Conservation (phyloP, 2,888 invertebrate species). For the Pandemis corylana region DNA sequence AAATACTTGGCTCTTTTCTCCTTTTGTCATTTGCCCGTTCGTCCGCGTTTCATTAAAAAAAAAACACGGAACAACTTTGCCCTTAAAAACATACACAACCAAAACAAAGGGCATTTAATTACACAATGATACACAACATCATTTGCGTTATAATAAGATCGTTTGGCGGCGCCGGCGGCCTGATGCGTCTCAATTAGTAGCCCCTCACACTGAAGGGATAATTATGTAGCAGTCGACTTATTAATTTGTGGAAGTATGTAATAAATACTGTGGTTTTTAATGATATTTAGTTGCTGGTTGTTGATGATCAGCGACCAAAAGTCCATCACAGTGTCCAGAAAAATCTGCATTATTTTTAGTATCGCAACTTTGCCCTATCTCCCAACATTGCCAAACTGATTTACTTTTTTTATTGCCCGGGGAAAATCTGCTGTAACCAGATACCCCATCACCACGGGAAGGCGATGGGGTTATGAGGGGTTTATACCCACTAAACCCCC, state of each 20-base stretch:
- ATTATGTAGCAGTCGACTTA: slow-evolving; percentile 3
- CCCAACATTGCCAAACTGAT: too few relatives aligned
- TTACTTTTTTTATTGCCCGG: too few relatives aligned
- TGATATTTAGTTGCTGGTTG: background rate
- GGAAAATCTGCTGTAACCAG: too few relatives aligned
- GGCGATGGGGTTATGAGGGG: too few relatives aligned
- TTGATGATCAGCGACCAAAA: background rate
- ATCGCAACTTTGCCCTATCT: too few relatives aligned
- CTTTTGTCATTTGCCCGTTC: too few relatives aligned
- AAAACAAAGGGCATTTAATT: slow-evolving; percentile 4
- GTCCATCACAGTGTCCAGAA: too few relatives aligned
- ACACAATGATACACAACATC: slow-evolving; percentile 7
- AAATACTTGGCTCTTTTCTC: too few relatives aligned
- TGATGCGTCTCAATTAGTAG: slow-evolving; percentile 9
- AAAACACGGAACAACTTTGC: background rate
- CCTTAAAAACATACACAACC: background rate
- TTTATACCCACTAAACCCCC: too few relatives aligned
- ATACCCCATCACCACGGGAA: too few relatives aligned
- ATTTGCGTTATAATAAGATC: slow-evolving; percentile 6
- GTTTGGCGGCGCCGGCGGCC: slow-evolving; percentile 18
- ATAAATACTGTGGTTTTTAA: background rate
- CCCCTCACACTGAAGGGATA: slow-evolving; percentile 4
- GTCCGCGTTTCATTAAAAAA: background rate
- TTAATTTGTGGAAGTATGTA: slow-evolving; percentile 7
- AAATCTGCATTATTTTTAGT: too few relatives aligned